Evolutionary conservation across 2,113 vertebrate genomes (phyloP).

Genomic region (Pardalotus punctatus): DNA sequence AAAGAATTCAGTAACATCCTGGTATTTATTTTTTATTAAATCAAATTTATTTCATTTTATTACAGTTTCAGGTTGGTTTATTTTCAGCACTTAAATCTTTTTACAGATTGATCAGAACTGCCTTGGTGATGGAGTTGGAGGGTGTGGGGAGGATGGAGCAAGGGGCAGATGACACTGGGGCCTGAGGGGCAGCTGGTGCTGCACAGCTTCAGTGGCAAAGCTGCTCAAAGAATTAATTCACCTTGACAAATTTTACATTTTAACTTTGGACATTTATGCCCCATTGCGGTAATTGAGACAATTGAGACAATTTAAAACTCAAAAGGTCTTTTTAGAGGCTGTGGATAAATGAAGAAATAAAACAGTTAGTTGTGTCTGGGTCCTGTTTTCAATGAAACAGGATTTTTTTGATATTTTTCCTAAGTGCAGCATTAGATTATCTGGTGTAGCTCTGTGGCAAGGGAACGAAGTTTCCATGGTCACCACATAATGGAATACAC

Average conservation of each 20-base stretch:
- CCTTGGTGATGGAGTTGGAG: not conserved
- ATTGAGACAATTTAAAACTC: not conserved
- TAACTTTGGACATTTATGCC: not conserved
- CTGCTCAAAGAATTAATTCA: not conserved
- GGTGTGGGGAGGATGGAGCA: not conserved
- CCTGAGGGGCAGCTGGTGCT: not conserved
- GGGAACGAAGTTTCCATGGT: conserved; percentile 16
- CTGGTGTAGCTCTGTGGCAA: not conserved
- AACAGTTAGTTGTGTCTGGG: not conserved
- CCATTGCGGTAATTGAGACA: not conserved
- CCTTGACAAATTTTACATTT: not conserved
- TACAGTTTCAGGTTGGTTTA: not conserved
- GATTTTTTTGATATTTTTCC: not conserved
- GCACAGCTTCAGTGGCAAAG: not conserved
- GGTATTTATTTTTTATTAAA: not conserved
- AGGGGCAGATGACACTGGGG: not conserved
- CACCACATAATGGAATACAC: not conserved
- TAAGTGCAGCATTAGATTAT: not conserved
- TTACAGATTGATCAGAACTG: not conserved
- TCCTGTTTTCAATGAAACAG: not conserved
- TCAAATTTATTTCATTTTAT: not conserved
- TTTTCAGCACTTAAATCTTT: not conserved
- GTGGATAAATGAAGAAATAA: not conserved
- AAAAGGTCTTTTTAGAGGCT: not conserved
- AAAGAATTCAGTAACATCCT: not conserved